phyloP scores from a whole-genome alignment of 2,113 vertebrate species.

The Monopterus albus region DNA sequence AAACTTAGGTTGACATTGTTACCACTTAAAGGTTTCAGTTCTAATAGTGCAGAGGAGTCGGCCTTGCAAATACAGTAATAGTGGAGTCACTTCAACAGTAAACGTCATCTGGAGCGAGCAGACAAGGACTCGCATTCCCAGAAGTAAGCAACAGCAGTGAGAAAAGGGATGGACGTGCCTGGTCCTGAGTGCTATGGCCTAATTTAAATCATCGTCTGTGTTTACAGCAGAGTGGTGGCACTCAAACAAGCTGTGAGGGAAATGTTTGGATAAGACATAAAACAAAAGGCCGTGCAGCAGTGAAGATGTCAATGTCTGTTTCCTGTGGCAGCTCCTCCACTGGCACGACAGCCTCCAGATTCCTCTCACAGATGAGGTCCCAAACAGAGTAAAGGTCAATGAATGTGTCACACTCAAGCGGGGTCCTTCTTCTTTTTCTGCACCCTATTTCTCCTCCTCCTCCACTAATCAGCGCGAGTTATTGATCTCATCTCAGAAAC shows the following conservation, averaged over 20 bases:
- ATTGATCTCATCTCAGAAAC: slow-evolving; percentile 32
- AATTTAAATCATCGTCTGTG: slow-evolving; percentile 38
- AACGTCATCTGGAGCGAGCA: slow-evolving; percentile 35
- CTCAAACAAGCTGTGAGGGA: slow-evolving; percentile 23
- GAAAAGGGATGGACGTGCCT: slow-evolving; percentile 27
- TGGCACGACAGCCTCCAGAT: slow-evolving; percentile 45
- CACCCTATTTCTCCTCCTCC: neutral
- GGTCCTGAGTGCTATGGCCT: neutral
- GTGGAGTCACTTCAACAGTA: slow-evolving; percentile 1
- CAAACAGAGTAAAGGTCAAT: slow-evolving; percentile 38
- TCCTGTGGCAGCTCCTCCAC: neutral
- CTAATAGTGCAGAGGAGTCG: neutral
- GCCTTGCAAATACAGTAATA: neutral
- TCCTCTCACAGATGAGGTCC: slow-evolving; percentile 30
- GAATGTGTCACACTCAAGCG: slow-evolving; percentile 14
- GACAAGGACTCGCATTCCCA: slow-evolving; percentile 5
- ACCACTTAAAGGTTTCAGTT: slow-evolving; percentile 8
- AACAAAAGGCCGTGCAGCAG: slow-evolving; percentile 9
- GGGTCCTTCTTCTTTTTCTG: neutral
- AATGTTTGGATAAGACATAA: slow-evolving; percentile 60
- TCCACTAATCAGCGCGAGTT: neutral
- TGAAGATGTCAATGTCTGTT: slow-evolving; percentile 7
- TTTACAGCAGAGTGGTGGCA: slow-evolving; percentile 36
- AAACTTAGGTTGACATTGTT: neutral
- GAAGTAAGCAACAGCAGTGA: neutral